Evolutionary conservation across 2,797 vertebrate species (phyloP).

Genomic region (Gymnothorax javanicus): DNA sequence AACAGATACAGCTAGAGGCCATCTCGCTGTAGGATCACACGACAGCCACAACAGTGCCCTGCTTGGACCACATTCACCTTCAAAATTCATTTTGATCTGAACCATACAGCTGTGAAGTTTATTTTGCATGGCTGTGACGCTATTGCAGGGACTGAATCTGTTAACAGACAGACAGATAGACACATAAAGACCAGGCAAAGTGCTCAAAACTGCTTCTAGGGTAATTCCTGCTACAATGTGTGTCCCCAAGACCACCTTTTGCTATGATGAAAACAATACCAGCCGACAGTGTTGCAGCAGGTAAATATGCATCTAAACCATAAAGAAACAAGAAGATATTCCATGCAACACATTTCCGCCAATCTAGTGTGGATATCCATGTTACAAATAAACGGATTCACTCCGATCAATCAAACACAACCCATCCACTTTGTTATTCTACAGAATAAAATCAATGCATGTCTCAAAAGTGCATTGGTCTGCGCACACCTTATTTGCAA

Average conservation of each 20-base stretch:
- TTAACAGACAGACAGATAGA: too few relatives aligned
- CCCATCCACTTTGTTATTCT: not conserved
- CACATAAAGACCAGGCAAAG: too few relatives aligned
- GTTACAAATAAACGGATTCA: not conserved
- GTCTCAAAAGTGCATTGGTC: not conserved
- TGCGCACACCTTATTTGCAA: not conserved
- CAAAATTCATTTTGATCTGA: too few relatives aligned
- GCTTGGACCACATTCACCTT: too few relatives aligned
- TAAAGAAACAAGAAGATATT: not conserved
- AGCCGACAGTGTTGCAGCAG: too few relatives aligned
- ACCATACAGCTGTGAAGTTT: too few relatives aligned
- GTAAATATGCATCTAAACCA: not conserved
- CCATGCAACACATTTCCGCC: not conserved
- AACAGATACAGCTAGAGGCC: not conserved
- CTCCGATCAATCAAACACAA: not conserved
- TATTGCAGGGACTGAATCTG: too few relatives aligned
- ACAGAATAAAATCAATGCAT: not conserved
- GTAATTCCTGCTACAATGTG: too few relatives aligned
- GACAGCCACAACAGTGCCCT: not conserved
- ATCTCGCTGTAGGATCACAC: not conserved
- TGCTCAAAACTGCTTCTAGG: too few relatives aligned
- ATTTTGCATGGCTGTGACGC: too few relatives aligned
- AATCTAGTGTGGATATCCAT: not conserved
- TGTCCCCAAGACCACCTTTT: too few relatives aligned
- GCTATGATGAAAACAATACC: too few relatives aligned